Evolutionary conservation across 2,113 vertebrate genomes (phyloP).

Genomic region (Perca fluviatilis): DNA sequence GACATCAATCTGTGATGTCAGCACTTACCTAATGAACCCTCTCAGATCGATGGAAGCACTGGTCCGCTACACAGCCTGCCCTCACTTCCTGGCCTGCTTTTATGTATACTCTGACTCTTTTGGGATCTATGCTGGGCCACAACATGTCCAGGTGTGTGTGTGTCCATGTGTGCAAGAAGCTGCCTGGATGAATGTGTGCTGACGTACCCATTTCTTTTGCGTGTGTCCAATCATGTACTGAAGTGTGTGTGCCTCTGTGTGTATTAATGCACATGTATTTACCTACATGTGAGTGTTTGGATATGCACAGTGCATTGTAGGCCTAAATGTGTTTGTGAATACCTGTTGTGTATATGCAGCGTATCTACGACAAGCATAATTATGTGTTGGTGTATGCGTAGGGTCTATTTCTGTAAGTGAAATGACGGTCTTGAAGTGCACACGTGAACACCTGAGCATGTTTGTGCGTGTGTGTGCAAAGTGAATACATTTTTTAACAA

Average conservation of each 20-base stretch:
- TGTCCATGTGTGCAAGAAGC: slow-evolving; percentile 19
- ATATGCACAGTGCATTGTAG: background rate
- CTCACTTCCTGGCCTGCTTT: slow-evolving; percentile 61
- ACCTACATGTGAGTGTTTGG: background rate
- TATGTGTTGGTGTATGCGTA: background rate
- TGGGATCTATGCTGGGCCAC: slow-evolving; percentile 51
- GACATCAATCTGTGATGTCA: slow-evolving; percentile 99
- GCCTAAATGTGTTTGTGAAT: background rate
- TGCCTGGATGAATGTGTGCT: slow-evolving; percentile 25
- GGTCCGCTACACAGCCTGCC: slow-evolving; percentile 82
- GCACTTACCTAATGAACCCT: slow-evolving; percentile 98
- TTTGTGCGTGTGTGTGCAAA: background rate
- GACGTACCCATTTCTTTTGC: slow-evolving; percentile 17
- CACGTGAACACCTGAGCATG: background rate
- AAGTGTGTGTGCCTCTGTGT: background rate
- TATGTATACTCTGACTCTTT: slow-evolving; percentile 73
- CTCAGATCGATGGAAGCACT: slow-evolving; percentile 92
- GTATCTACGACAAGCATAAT: background rate
- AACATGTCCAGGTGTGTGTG: slow-evolving; percentile 49
- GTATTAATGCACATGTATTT: background rate
- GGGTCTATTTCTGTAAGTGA: background rate
- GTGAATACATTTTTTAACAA: background rate
- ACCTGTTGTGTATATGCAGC: background rate
- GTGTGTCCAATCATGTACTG: background rate
- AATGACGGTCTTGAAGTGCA: background rate